phyloP scores from a whole-genome alignment of 2,113 vertebrate species.

The Rhinolophus sinicus region DNA sequence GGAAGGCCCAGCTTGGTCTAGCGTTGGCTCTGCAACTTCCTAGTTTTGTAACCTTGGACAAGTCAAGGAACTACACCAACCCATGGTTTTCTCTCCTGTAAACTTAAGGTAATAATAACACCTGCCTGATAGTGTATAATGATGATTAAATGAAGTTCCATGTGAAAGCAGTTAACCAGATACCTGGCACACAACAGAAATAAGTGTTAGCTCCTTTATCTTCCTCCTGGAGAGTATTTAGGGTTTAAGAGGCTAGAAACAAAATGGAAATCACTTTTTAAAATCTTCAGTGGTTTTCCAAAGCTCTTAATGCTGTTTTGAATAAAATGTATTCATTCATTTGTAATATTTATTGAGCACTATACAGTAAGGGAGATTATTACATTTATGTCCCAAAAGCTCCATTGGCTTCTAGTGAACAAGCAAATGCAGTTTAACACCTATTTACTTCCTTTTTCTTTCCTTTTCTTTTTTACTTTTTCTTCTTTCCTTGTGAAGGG shows the following conservation, averaged over 20 bases:
- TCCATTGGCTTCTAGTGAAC: slow-evolving; percentile 32
- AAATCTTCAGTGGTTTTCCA: slow-evolving; percentile 26
- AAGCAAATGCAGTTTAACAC: slow-evolving; percentile 13
- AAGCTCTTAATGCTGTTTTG: slow-evolving; percentile 24
- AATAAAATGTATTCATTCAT: slow-evolving; percentile 32
- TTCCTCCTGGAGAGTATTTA: background rate
- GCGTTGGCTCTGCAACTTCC: background rate
- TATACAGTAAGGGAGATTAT: background rate
- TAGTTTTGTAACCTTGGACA: slow-evolving; percentile 31
- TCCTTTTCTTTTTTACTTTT: background rate
- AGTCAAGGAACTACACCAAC: background rate
- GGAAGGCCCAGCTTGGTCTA: background rate
- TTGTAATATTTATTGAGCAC: slow-evolving; percentile 24
- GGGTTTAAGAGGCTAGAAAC: slow-evolving; percentile 29
- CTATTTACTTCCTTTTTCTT: slow-evolving; percentile 32
- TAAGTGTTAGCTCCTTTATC: background rate
- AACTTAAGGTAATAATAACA: slow-evolving; percentile 7
- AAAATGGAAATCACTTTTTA: slow-evolving; percentile 55
- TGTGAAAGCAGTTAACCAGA: slow-evolving; percentile 1
- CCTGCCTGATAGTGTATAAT: background rate
- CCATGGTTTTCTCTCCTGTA: background rate
- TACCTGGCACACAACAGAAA: background rate
- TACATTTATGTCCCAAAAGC: slow-evolving; percentile 18
- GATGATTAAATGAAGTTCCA: background rate
- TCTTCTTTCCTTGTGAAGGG: background rate